phyloP scores from a whole-genome alignment of 2,113 vertebrate species.

The Synodontis membranacea region DNA sequence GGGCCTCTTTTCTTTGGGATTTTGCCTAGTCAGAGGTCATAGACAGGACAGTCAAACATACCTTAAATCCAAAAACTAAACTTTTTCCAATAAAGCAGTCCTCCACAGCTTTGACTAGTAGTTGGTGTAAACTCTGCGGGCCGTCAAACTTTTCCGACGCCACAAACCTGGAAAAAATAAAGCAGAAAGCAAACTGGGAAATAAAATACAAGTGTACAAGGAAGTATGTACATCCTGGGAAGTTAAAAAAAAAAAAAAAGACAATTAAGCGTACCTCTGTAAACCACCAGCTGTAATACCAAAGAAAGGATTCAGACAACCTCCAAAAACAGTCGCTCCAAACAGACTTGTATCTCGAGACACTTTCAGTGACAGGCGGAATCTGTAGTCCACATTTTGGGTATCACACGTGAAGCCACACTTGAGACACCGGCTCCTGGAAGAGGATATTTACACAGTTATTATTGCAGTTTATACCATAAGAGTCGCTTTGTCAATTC shows the following conservation, averaged over 20 bases:
- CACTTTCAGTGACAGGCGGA: conserved; percentile 68
- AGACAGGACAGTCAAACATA: conserved; percentile 47
- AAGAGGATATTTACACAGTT: background rate
- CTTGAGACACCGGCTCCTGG: conserved; percentile 62
- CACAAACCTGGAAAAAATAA: conserved; percentile 34
- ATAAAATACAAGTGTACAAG: background rate
- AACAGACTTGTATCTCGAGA: conserved; percentile 61
- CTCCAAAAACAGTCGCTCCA: conserved; percentile 71
- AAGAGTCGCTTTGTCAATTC: background rate
- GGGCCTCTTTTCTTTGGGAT: no score
- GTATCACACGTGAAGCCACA: conserved; percentile 65
- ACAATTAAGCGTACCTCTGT: conserved; percentile 58
- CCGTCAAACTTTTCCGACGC: conserved; percentile 56
- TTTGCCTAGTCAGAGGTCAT: no score
- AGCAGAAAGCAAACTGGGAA: background rate
- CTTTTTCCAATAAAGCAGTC: conserved; percentile 79
- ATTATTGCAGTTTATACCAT: background rate
- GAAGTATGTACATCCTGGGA: background rate
- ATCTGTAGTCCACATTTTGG: conserved; percentile 65
- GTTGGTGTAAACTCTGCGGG: conserved; percentile 52
- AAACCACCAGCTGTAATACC: conserved; percentile 67
- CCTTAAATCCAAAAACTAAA: conserved; percentile 84
- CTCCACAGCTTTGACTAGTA: conserved; percentile 76
- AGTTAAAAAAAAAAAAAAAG: background rate
- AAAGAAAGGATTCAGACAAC: conserved; percentile 68